Conservation (phyloP, 2,113 vertebrate species). For the Agapornis roseicollis region DNA sequence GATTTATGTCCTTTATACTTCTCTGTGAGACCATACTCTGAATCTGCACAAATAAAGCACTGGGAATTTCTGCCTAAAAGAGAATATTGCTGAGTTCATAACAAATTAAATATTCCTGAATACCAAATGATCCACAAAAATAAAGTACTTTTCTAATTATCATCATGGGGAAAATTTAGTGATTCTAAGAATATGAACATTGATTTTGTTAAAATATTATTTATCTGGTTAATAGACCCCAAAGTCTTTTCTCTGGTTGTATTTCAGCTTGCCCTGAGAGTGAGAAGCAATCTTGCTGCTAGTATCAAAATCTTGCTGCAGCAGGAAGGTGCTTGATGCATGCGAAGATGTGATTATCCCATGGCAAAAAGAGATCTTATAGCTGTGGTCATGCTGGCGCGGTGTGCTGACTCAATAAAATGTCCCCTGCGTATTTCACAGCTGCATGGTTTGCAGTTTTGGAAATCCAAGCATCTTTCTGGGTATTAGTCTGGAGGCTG, state of each 20-base stretch:
- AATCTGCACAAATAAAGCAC: not conserved
- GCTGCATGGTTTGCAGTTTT: constrained; percentile 41
- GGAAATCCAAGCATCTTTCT: constrained; percentile 62
- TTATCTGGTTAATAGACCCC: not conserved
- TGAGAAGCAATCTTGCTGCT: not conserved
- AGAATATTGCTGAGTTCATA: not conserved
- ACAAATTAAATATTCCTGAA: not conserved
- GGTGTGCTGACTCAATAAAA: constrained; percentile 47
- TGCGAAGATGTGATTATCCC: constrained; percentile 55
- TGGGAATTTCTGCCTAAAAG: not conserved
- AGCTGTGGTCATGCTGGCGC: not conserved
- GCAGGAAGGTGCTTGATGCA: constrained; percentile 16
- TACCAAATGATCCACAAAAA: not conserved
- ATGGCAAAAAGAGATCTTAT: constrained; percentile 11
- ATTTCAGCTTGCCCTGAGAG: not conserved
- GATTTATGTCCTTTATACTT: not conserved
- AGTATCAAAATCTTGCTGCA: constrained; percentile 17
- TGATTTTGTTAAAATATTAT: not conserved
- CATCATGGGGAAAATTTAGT: not conserved
- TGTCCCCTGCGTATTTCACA: not conserved
- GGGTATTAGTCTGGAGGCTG: constrained; percentile 60
- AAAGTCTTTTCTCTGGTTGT: not conserved
- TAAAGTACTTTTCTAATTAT: not conserved
- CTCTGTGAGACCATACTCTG: not conserved
- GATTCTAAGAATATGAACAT: not conserved